Percentiles rank a stretch among this genome's conserved stretches.
These are phyloP conservation scores for Osedax fenrisi DNA, from an alignment of 2,888 invertebrate genomes.

Conservation along the genomic window DNA sequence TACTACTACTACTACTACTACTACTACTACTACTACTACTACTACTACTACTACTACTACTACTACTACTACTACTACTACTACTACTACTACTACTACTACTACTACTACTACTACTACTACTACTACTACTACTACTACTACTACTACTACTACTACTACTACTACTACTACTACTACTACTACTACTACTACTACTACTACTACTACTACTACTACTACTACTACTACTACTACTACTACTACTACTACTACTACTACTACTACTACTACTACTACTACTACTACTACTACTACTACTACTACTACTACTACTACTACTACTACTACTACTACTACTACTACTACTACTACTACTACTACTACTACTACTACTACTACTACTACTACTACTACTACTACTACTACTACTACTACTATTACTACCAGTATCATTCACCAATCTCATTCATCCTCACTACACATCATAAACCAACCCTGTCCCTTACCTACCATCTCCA, in stretches of 20 bases:
- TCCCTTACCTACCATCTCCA: too few relatives aligned
- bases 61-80: conserved; percentile 5
- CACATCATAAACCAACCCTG: too few relatives aligned
- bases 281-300: not conserved
- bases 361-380: too few relatives aligned
- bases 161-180: not conserved
- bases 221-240: not conserved
- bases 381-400: too few relatives aligned
- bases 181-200: not conserved
- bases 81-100: not conserved
- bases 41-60: conserved; percentile 5
- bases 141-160: conserved; percentile 1
- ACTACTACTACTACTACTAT: too few relatives aligned
- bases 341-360: not conserved
- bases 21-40: conserved; percentile 1
- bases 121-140: conserved; percentile 14
- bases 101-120: not conserved
- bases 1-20: conserved; percentile 11
- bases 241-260: not conserved
- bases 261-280: not conserved
- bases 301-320: not conserved
- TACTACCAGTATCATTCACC: too few relatives aligned
- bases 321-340: not conserved
- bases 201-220: not conserved
- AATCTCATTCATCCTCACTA: too few relatives aligned